Conservation (phyloP, 2,888 invertebrate species). For the Spodoptera picta region DNA sequence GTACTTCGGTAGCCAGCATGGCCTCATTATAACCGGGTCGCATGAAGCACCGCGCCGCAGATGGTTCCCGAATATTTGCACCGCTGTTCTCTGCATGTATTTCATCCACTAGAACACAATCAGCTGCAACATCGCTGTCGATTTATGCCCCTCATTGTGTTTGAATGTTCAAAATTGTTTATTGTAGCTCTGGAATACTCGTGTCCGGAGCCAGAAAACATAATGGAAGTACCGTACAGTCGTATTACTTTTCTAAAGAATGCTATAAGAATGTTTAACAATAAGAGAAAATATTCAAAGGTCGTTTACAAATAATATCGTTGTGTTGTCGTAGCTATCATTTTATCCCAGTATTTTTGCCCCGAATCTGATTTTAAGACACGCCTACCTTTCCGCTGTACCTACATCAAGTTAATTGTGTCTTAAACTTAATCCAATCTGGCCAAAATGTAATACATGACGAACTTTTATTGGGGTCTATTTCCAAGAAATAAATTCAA, state of each 20-base stretch:
- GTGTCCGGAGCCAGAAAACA: slow-evolving; percentile 11
- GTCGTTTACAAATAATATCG: too few species aligned
- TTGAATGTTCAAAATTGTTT: slow-evolving; percentile 22
- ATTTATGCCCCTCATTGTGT: slow-evolving; percentile 18
- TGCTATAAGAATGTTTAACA: too few species aligned
- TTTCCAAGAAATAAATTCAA: slow-evolving; percentile 34
- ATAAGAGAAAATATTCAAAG: too few species aligned
- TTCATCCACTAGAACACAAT: slow-evolving; percentile 20
- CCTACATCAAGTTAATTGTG: too few species aligned
- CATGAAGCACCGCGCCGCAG: slow-evolving; percentile 44
- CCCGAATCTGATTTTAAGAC: too few species aligned
- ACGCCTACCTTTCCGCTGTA: too few species aligned
- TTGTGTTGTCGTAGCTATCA: too few species aligned
- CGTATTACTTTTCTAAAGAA: not conserved
- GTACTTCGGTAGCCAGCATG: slow-evolving; percentile 56
- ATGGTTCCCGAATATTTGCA: slow-evolving; percentile 43
- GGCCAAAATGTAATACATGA: slow-evolving; percentile 16
- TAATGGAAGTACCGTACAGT: not conserved
- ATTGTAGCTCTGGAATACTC: slow-evolving; percentile 10
- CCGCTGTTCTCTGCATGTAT: slow-evolving; percentile 29
- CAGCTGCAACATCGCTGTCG: slow-evolving; percentile 5
- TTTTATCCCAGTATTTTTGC: too few species aligned
- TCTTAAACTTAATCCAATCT: slow-evolving; percentile 1
- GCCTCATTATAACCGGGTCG: slow-evolving; percentile 65
- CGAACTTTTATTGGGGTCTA: slow-evolving; percentile 11